Percentiles rank a stretch among this genome's conserved stretches.
These are phyloP conservation scores for Apodemus speciosus DNA, from an alignment of 2,113 vertebrate genomes.

Conservation along the genomic window DNA sequence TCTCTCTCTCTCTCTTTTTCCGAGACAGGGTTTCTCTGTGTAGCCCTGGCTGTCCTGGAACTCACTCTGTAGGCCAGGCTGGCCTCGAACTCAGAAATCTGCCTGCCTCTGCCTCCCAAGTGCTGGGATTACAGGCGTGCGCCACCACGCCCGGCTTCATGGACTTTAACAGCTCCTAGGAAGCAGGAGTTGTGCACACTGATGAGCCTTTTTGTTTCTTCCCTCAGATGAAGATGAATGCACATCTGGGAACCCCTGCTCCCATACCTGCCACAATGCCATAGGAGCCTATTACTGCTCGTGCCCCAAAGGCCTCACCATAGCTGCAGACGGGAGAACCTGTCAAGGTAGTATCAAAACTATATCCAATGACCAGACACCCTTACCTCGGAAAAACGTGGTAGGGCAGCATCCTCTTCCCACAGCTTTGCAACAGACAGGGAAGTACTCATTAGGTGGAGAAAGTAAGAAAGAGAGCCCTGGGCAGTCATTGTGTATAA, in stretches of 20 bases:
- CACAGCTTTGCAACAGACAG: background rate
- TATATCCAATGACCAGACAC: too few species aligned
- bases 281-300: constrained; percentile 96
- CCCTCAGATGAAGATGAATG: constrained; percentile 95
- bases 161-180: background rate
- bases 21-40: too few species aligned
- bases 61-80: too few species aligned
- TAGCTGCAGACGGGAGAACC: constrained; percentile 93
- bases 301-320: constrained; percentile 93
- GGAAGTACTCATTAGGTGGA: background rate
- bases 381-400: background rate
- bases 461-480: background rate
- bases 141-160: too few species aligned
- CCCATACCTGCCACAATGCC: constrained; percentile 94
- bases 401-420: background rate
- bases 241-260: constrained; percentile 89
- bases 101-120: too few species aligned
- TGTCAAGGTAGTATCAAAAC: constrained; percentile 91
- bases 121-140: too few species aligned
- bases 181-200: background rate
- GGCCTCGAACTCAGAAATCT: too few species aligned
- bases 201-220: background rate
- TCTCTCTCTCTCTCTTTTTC: too few species aligned
- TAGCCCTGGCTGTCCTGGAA: too few species aligned
- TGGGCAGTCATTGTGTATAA: background rate